These are phyloP conservation scores for Pachypsylla venusta DNA, from an alignment of 1,140 invertebrate species.

Conservation along the genomic window DNA sequence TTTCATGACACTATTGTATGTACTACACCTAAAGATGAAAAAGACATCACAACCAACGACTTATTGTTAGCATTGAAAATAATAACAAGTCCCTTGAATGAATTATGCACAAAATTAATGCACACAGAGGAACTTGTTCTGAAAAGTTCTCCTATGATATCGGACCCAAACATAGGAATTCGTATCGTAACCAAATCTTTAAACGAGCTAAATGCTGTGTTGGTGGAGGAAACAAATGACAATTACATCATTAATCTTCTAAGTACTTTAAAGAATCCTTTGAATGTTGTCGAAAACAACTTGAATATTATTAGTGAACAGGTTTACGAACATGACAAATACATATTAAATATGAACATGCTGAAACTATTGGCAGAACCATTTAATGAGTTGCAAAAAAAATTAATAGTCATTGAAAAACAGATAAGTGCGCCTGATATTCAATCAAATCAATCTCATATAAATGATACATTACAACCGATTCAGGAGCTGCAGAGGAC, in stretches of 20 bases:
- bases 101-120: slow-evolving; percentile 20
- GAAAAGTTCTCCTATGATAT: slow-evolving; percentile 12
- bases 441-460: not conserved
- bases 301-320: slow-evolving; percentile 18
- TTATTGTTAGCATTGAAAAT: slow-evolving; percentile 23
- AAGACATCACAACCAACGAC: slow-evolving; percentile 20
- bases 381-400: slow-evolving; percentile 23
- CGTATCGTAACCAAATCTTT: slow-evolving; percentile 20
- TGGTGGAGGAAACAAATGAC: not conserved
- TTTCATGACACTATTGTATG: slow-evolving; percentile 23
- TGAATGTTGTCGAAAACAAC: slow-evolving; percentile 19
- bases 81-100: slow-evolving; percentile 21
- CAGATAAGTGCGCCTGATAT: not conserved
- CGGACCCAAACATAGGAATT: slow-evolving; percentile 20
- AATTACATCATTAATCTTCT: slow-evolving; percentile 13
- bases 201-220: slow-evolving; percentile 15
- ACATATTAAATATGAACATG: slow-evolving; percentile 17
- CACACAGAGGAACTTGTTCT: slow-evolving; percentile 21
- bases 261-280: slow-evolving; percentile 17
- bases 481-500: slow-evolving; percentile 24
- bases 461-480: slow-evolving; percentile 20
- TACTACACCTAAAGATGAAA: slow-evolving; percentile 17
- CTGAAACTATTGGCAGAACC: slow-evolving; percentile 23
- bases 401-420: slow-evolving; percentile 19
- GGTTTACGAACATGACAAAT: slow-evolving; percentile 21